Evolutionary conservation across 2,113 vertebrate species (phyloP), one percentile per base, ranked within the genome.

Genomic region (Rattus rattus): DNA sequence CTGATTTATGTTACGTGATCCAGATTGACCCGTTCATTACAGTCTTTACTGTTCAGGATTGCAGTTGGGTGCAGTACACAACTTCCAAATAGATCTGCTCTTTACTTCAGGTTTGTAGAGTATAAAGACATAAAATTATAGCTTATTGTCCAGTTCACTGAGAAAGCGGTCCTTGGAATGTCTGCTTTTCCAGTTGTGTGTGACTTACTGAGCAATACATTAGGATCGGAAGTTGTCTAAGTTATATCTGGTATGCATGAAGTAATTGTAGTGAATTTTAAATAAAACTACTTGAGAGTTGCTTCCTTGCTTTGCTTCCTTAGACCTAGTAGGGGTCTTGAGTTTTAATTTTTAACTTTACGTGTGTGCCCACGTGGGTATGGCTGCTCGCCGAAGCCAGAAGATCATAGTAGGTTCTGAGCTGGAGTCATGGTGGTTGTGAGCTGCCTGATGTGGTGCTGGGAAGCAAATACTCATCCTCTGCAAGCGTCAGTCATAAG

Each of bases 41-140:
- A 7, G 0, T 52, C 56, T 43, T 17, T 33, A 43, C n/a, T 72
- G 0, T 11, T 61, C 26, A 75, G 81, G 49, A 2, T 3, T 30
- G 28, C 4, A 30, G 4, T 28, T 2, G 43, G 9, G 8, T 54
- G 0, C 1, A 11, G 0, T 30, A 22, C 0, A 2, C 54, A 13
- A 7, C 16, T 30, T 4, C 14, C n/a, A 56, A 7, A 26, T 36
- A 3, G 11, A 10, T 47, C 20, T 30, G 1, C 12, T 59, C 33
- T 87, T 61, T 59, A 56, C 33, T 86, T 75, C 69, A 81, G 59
- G 33, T 59, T 65, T 75, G 11, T 77, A 92, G n/a, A 77, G n/a
- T 30, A 11, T 5, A 28, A 24, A 76, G 86, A 39, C 63, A 80
- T 26, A 69, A 80, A 61, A 89, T 56, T 43, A 75, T 20, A 33